A percentile compares a stretch with the other conserved stretches of the same genome.
These are phyloP conservation scores for Bombus turneri DNA, from an alignment of 1,140 invertebrate genomes.

Conservation along the genomic window DNA sequence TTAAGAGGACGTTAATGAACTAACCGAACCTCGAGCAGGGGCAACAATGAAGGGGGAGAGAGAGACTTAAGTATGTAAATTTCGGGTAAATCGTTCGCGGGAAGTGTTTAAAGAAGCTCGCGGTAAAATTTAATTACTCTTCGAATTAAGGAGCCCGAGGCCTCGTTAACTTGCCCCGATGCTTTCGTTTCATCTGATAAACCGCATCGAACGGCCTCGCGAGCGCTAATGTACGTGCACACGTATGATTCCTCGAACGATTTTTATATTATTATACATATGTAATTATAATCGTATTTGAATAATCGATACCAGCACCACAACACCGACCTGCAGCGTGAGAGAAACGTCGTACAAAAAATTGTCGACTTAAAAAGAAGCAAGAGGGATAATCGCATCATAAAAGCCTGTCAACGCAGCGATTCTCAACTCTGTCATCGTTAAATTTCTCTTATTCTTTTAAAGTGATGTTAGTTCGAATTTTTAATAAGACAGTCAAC, in stretches of 20 bases:
- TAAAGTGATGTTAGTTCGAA: background rate
- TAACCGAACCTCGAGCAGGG: background rate
- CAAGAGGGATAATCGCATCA: conserved; percentile 23
- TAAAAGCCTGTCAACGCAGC: conserved; percentile 27
- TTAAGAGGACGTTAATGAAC: conserved; percentile 40
- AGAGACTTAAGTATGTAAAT: conserved; percentile 42
- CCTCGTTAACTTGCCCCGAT: conserved; percentile 1
- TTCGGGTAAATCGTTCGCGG: conserved; percentile 16
- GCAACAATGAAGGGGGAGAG: too few species aligned
- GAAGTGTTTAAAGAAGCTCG: conserved; percentile 16
- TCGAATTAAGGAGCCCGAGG: background rate
- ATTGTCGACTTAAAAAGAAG: background rate
- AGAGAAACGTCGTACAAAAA: background rate
- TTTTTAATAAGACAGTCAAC: background rate
- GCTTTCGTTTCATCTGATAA: conserved; percentile 11
- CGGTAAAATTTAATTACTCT: conserved; percentile 36
- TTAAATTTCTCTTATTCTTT: background rate
- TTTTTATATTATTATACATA: background rate
- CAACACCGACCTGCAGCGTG: background rate
- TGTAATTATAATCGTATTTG: conserved; percentile 19
- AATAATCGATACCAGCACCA: background rate
- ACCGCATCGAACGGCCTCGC: background rate
- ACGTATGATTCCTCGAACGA: background rate
- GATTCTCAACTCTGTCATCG: background rate
- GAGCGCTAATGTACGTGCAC: background rate